Base-by-base conservation (phyloP, 1,140 invertebrate genomes). In the Coelopa frigida region DNA sequence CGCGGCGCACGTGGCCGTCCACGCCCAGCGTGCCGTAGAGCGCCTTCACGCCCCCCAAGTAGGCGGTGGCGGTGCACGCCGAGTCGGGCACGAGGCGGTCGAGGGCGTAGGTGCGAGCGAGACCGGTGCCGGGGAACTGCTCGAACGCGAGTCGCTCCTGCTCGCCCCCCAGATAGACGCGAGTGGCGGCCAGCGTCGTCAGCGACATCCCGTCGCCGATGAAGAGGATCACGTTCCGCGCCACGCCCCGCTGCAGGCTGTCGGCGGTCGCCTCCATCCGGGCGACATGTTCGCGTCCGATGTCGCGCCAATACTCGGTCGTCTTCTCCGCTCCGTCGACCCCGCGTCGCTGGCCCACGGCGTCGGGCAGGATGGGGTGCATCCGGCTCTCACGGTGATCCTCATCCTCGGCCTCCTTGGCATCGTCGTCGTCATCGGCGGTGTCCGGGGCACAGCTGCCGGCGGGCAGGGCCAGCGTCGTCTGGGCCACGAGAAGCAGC, bases 91-190 rank as follows among this genome's bases (percentile, higher is more conserved):
- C 77, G 17, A 47, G 20, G 15, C 38, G 36, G 65, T 90, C 80
- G 5, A 85, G 73, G 59, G 81, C 87, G 68, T 89, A 91, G 0
- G 87, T 90, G 85, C 85, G 29, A 85, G 79, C 74, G 6, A 89
- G 61, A 35, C 78, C 84, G 14, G 75, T 70, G 44, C 80, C 68
- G 2, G 84, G 84, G 56, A 89, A 88, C 44, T 79, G 74, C 56
- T 89, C 85, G 57, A 85, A 88, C 21, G 76, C 74, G 32, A 88
- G 67, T 24, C 75, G 56, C 14, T 68, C 65, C 50, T 85, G 82
- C 68, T 89, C 84, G 7, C 78, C 83, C 12, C 44, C 44, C 14
- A 42, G n/a, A 46, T 77, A 78, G 0, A 82, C 80, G 33, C 85
- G 72, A 0, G 79, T 75, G 0, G 83, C 82, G 39, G 81, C 78